Conservation (phyloP, 2,888 invertebrate species). For the Pammene fasciana region DNA sequence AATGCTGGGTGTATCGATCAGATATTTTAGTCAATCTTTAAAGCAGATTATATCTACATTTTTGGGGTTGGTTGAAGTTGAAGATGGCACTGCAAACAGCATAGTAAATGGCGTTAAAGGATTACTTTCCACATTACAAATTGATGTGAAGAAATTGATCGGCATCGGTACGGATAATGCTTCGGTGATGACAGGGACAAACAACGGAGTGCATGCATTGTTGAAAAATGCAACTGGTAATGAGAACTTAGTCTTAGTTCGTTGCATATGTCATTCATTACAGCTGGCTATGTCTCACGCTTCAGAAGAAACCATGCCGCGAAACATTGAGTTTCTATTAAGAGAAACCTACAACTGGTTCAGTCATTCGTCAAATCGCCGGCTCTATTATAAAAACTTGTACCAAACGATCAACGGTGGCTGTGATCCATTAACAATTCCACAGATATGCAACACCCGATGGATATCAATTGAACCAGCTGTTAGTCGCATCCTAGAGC, state of each 20-base stretch:
- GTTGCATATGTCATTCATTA: neutral
- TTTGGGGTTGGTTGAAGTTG: neutral
- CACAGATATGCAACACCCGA: too few relatives aligned
- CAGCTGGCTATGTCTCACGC: neutral
- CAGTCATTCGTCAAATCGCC: too few relatives aligned
- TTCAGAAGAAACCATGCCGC: neutral
- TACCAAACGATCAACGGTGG: too few relatives aligned
- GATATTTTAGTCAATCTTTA: too few relatives aligned
- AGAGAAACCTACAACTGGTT: too few relatives aligned
- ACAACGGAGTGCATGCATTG: neutral
- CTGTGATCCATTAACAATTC: too few relatives aligned
- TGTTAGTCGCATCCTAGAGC: too few relatives aligned
- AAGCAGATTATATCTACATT: neutral
- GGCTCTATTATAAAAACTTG: too few relatives aligned
- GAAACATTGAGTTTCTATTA: too few relatives aligned
- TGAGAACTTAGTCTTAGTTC: neutral
- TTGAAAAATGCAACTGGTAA: neutral
- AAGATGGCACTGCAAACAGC: constrained; percentile 1
- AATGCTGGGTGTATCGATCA: too few relatives aligned
- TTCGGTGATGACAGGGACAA: neutral
- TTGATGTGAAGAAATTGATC: neutral
- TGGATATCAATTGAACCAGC: too few relatives aligned
- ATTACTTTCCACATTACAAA: neutral
- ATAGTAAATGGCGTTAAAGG: neutral
- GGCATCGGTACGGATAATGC: constrained; percentile 4